Base-by-base conservation (phyloP, 2,888 invertebrate genomes). In the Neoaliturus tenellus region DNA sequence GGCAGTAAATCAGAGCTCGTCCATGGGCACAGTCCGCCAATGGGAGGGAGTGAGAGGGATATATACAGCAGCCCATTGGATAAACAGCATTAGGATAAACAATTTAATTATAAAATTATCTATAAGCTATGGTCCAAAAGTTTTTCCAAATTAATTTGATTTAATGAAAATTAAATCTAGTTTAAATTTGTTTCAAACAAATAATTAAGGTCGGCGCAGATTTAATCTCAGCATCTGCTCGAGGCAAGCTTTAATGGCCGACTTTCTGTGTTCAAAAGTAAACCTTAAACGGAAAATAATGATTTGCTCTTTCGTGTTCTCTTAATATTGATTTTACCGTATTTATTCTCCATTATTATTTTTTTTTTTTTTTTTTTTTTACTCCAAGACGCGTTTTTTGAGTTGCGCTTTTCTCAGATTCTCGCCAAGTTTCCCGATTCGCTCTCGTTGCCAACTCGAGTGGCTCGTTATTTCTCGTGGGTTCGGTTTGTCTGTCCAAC, bases 301-400 rank as follows among this genome's bases (percentile, higher is more conserved):
- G 73, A 44, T 75, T 48, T 44, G 73, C 28, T 75, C 20, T 14
- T 17, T 75, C 44, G 28, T 28, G 44, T 75, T 75, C 28, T 39
- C 69, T 39, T 48, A 44, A 75, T 44, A 28, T 75, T 75, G 23
- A 44, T 39, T 31, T 39, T 44, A n/a, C 73, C 44, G 44, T 75
- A 75, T 75, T 75, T 75, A 75, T 75, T 75, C 44, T 12, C 28
- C 73, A 44, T 44, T 44, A 75, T 75, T 75, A 75, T 44, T n/a
- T n/a, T n/a, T n/a, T n/a, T n/a, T n/a, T 23, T n/a, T 8, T 23
- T n/a, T 6, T 20, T n/a, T 58, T 6, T 20, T n/a, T n/a, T 17
- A 8, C n/a, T 51, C 51, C 51, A 6, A 20, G 20, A 51, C 23
- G 23, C 51, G n/a, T 51, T 71, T 3, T 23, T 39, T 12, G 31